phyloP scores from a whole-genome alignment of 2,113 vertebrate species.

The Rhea pennata region DNA sequence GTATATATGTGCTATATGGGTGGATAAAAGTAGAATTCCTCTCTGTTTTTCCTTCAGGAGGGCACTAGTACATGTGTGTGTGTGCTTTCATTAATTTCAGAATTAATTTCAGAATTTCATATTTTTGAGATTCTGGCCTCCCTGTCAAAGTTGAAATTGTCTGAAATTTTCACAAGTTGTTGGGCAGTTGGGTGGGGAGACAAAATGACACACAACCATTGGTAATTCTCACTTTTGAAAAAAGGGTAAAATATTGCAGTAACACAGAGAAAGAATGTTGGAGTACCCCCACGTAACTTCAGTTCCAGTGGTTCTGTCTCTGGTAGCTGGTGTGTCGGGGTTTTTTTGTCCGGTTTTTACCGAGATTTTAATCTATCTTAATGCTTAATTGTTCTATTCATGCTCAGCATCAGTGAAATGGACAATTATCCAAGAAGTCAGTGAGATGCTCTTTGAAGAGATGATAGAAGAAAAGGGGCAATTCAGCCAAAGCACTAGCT shows the following conservation, averaged over 20 bases:
- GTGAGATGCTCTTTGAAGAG: neutral
- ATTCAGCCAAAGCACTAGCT: neutral
- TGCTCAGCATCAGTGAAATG: neutral
- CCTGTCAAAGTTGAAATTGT: neutral
- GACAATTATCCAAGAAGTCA: neutral
- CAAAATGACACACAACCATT: rapidly evolving
- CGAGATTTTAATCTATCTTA: neutral
- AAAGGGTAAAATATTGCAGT: neutral
- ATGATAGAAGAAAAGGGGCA: neutral
- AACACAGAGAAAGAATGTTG: rapidly evolving
- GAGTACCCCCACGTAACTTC: neutral
- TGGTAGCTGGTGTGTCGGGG: neutral
- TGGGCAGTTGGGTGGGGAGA: neutral
- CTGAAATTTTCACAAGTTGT: neutral
- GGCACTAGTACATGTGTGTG: no score
- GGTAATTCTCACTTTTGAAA: neutral
- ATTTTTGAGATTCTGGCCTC: neutral
- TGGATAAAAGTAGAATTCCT: neutral
- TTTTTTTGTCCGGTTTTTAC: neutral
- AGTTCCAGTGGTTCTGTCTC: neutral
- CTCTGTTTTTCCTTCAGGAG: neutral
- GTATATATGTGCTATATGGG: rapidly evolving
- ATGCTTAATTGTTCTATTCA: neutral
- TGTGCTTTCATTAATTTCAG: neutral
- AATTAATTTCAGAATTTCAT: neutral